phyloP scores from a whole-genome alignment of 2,797 vertebrate species.

The Ciconia nigra region DNA sequence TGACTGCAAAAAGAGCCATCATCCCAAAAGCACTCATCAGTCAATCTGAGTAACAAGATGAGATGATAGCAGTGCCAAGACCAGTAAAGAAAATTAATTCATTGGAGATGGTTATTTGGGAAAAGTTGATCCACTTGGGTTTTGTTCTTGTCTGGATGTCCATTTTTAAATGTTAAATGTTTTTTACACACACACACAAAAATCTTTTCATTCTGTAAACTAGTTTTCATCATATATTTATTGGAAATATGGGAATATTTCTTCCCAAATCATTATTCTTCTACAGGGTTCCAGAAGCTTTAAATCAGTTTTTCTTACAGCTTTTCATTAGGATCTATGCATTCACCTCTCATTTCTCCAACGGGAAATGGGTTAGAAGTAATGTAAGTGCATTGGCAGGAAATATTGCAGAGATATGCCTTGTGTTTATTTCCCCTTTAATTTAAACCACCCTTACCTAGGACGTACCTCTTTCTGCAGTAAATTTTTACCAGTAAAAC shows the following conservation, averaged over 20 bases:
- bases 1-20: not conserved
- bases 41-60: not conserved
- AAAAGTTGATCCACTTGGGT: not conserved
- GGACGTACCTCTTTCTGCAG: not conserved
- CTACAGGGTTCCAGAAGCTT: not conserved
- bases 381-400: not conserved
- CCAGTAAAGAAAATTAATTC: not conserved
- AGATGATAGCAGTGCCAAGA: not conserved
- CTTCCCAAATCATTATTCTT: not conserved
- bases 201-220: not conserved
- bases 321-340: not conserved
- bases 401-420: not conserved
- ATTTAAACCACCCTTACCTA: constrained; percentile 14
- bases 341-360: constrained; percentile 10
- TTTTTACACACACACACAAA: not conserved
- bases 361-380: constrained; percentile 3
- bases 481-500: not conserved
- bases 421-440: constrained; percentile 17
- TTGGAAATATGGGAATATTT: not conserved
- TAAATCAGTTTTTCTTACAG: constrained; percentile 8
- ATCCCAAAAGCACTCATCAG: not conserved
- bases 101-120: not conserved
- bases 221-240: not conserved
- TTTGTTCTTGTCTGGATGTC: not conserved
- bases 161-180: not conserved